These are phyloP conservation scores for Theocolax elegans DNA, from an alignment of 1,140 invertebrate species.

Conservation along the genomic window DNA sequence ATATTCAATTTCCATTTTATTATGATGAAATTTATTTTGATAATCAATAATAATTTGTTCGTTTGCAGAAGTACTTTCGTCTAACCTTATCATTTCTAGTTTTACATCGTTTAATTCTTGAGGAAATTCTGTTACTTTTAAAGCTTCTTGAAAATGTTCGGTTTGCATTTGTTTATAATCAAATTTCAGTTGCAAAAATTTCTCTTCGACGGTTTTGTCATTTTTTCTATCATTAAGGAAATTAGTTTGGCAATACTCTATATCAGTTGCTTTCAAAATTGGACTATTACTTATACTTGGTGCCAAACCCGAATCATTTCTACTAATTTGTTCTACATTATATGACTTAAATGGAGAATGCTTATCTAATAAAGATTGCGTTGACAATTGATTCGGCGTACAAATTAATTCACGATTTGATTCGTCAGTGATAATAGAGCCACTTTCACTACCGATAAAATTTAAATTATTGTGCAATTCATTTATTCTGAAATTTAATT, in stretches of 20 bases:
- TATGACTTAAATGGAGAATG: conserved; percentile 17
- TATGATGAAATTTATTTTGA: conserved; percentile 35
- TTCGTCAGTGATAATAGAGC: background rate
- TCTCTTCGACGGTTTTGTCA: conserved; percentile 35
- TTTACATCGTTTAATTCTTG: conserved; percentile 50
- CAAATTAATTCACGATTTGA: background rate
- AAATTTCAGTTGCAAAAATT: conserved; percentile 42
- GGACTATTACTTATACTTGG: conserved; percentile 1
- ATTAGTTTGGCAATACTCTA: conserved; percentile 32
- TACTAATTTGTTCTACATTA: conserved; percentile 40
- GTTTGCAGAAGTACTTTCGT: conserved; percentile 44
- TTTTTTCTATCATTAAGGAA: background rate
- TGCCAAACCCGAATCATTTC: conserved; percentile 57
- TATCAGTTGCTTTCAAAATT: background rate
- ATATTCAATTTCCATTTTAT: conserved; percentile 47
- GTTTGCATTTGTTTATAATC: conserved; percentile 48
- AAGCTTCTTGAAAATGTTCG: conserved; percentile 41
- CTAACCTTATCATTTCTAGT: conserved; percentile 43
- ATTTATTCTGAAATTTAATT: background rate
- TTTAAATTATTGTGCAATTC: conserved; percentile 12
- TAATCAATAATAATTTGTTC: conserved; percentile 49
- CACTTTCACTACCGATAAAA: background rate
- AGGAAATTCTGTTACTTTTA: conserved; percentile 47
- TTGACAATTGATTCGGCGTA: too few species aligned
- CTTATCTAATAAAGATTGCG: background rate